phyloP scores from a whole-genome alignment of 2,113 vertebrate genomes.

The Nematolebias whitei region DNA sequence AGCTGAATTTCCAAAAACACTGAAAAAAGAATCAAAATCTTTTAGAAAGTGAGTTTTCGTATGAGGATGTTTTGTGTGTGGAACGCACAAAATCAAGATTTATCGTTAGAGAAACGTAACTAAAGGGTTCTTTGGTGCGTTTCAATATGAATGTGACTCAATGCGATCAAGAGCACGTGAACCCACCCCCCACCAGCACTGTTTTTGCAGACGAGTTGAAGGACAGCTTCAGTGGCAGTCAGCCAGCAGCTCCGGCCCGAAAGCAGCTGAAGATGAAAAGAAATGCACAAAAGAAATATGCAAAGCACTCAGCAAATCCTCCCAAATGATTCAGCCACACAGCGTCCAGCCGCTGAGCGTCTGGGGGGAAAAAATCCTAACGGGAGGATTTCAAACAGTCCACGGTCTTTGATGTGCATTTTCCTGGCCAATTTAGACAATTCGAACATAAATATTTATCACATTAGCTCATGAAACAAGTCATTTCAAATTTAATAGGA shows the following conservation, averaged over 20 bases:
- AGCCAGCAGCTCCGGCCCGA: slow-evolving; percentile 35
- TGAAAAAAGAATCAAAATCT: not conserved
- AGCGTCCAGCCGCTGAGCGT: not conserved
- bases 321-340: slow-evolving; percentile 38
- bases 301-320: slow-evolving; percentile 38
- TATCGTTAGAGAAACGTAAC: not conserved
- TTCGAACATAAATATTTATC: slow-evolving; percentile 17
- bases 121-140: not conserved
- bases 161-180: not conserved
- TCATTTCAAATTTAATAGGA: slow-evolving; percentile 10
- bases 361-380: slow-evolving; percentile 9
- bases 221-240: slow-evolving; percentile 8
- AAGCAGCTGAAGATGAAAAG: slow-evolving; percentile 47
- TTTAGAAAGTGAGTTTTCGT: not conserved
- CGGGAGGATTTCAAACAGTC: slow-evolving; percentile 22
- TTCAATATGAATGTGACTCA: not conserved
- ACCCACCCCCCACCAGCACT: not conserved
- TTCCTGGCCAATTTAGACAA: slow-evolving; percentile 17
- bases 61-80: not conserved
- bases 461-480: not conserved
- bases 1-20: not conserved
- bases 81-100: not conserved
- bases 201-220: not conserved
- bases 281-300: slow-evolving; percentile 32
- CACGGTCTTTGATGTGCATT: slow-evolving; percentile 35